Evolutionary conservation across 2,113 vertebrate genomes (phyloP).

Genomic region (Cyprinodon tularosa): DNA sequence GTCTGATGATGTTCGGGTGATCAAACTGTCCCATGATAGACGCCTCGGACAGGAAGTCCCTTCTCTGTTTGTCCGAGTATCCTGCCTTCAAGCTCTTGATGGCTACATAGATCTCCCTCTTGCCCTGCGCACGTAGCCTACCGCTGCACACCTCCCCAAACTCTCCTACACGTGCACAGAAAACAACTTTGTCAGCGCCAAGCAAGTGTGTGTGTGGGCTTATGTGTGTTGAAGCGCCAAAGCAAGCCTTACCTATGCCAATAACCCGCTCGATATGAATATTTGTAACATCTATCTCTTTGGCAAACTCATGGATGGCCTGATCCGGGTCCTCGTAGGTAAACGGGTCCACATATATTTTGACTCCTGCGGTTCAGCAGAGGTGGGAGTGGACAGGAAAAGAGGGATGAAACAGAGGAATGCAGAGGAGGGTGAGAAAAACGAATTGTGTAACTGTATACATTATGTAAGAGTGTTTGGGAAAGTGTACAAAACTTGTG

Average conservation of each 20-base stretch:
- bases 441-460: slow-evolving; percentile 52
- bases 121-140: slow-evolving; percentile 77
- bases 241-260: slow-evolving; percentile 90
- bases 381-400: slow-evolving; percentile 68
- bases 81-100: slow-evolving; percentile 82
- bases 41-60: slow-evolving; percentile 81
- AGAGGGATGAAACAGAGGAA: slow-evolving; percentile 22
- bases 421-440: slow-evolving; percentile 54
- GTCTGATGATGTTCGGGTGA: slow-evolving; percentile 82
- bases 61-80: slow-evolving; percentile 80
- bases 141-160: slow-evolving; percentile 82
- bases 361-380: slow-evolving; percentile 84
- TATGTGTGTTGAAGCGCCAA: not conserved
- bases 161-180: slow-evolving; percentile 69
- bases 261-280: slow-evolving; percentile 99
- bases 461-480: slow-evolving; percentile 56
- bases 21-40: slow-evolving; percentile 84
- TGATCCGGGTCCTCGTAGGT: slow-evolving; percentile 83
- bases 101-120: slow-evolving; percentile 81
- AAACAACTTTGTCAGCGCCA: slow-evolving; percentile 49
- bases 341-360: slow-evolving; percentile 89
- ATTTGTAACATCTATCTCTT: slow-evolving; percentile 91
- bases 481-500: slow-evolving; percentile 30
- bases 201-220: slow-evolving; percentile 46
- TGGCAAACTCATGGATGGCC: slow-evolving; percentile 82